Evolutionary conservation across 2,797 vertebrate genomes (phyloP), one percentile per base, ranked within the genome.

Genomic region (Oryzias dopingdopingensis): DNA sequence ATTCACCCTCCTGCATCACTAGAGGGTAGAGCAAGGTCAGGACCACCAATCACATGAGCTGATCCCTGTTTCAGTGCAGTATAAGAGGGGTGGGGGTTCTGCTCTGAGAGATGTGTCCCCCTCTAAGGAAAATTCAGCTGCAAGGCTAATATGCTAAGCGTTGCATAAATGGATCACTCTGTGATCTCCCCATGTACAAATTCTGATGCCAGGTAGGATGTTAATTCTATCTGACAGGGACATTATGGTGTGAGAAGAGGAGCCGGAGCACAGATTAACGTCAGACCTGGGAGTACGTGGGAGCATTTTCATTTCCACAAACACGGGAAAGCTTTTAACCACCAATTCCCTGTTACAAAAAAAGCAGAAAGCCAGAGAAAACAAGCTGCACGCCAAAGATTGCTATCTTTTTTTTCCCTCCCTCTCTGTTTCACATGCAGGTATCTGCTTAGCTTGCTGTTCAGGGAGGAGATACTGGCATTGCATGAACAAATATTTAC

Each of bases 61-160:
- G 70, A 78, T 76, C 52, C 72, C 67, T 43, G 46, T 52, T 42
- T 76, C 59, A 67, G 53, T 29, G 37, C 55, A 62, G 46, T 37
- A 47, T 42, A 26, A 26, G 26, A 48, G 40, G 23, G 42, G 17
- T 14, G 47, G 6, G 46, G 42, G 45, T 29, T 42, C 47, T 57
- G 71, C 56, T 62, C 18, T 44, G 52, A 59, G 50, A 56, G 40
- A 72, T 17, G 52, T 72, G 65, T 77, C 67, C 52, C 67, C 79
- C 58, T 81, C 59, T 61, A 70, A 82, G 73, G 80, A 82, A 82
- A 86, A 87, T 85, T 88, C 67, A 87, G 69, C 89, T 83, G 88
- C 61, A 52, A 67, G 76, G 76, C 75, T 87, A 87, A 87, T 91
- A 80, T 89, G 84, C 78, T 84, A 86, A 90, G 85, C 81, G 82